Base-by-base conservation (phyloP, 1,140 invertebrate genomes). In the Stenopsyche tienmushanensis region DNA sequence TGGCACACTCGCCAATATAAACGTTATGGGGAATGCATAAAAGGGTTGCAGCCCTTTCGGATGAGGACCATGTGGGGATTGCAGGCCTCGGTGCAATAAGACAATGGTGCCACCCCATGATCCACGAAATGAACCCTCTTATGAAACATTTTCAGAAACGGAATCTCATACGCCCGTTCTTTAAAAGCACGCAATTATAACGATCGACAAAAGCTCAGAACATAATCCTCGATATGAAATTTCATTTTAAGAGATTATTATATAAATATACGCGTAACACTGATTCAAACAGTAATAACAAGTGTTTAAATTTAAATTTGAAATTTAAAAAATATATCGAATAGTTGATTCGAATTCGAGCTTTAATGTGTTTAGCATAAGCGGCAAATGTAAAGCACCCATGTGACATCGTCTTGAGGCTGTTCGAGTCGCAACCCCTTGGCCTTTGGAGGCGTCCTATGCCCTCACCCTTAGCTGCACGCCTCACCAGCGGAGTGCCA, bases 1-100 rank as follows among this genome's bases (percentile, higher is more conserved):
- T 25, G n/a, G 42, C 44, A 54, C 59, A 47, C 53, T 57, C 50
- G 55, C 66, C 66, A 62, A 64, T 69, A 57, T 65, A 59, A 62
- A 54, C 62, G 57, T 65, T 44, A 55, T 49, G 25, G 49, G 39
- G 54, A 39, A 54, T 24, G 59, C 34, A 44, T 60, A 50, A 64
- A 69, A 69, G 66, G 66, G 66, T 69, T 69, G 23, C 24, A 49
- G n/a, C 15, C 50, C 50, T 50, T 24, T 29, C 26, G 47, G 58
- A 62, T 47, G 42, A 29, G 25, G 29, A 20, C 29, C 62, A 53
- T 45, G 62, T 54, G 62, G 62, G 47, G 45, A 62, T 20, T n/a
- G n/a, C n/a, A n/a, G n/a, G 53, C 15, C 39, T 15, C 39, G 29
- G 21, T 53, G 52, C 63, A 58, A 62, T 62, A 69, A 65, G 66